These are phyloP conservation scores for Conus canariensis DNA, from an alignment of 2,888 invertebrate species.

Conservation along the genomic window DNA sequence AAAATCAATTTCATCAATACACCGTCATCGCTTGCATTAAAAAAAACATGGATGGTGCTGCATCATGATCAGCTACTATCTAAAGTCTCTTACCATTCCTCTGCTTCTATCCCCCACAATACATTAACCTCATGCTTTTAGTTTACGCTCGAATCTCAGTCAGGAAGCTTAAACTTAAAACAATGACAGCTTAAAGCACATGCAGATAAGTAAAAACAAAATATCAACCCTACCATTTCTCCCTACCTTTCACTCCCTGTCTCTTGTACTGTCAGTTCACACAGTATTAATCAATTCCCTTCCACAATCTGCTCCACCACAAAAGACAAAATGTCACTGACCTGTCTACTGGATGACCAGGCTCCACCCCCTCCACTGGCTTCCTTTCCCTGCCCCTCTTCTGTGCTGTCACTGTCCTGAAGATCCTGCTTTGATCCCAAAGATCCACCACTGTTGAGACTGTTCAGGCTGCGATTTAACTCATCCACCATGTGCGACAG, in stretches of 20 bases:
- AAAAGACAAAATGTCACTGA: neutral
- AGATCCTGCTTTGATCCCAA: conserved; percentile 47
- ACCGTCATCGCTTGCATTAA: too few species aligned
- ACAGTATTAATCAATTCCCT: neutral
- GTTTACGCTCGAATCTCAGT: too few species aligned
- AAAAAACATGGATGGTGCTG: too few species aligned
- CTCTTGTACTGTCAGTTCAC: too few species aligned
- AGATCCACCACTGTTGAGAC: conserved; percentile 67
- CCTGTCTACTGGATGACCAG: conserved; percentile 29
- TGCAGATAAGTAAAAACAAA: too few species aligned
- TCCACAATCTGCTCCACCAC: neutral
- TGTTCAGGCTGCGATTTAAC: conserved; percentile 68
- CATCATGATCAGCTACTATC: too few species aligned
- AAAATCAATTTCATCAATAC: neutral
- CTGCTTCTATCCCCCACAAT: too few species aligned
- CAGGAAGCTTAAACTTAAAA: too few species aligned
- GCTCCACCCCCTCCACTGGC: conserved; percentile 29
- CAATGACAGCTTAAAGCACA: too few species aligned
- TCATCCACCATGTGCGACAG: conserved; percentile 72
- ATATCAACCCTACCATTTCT: too few species aligned
- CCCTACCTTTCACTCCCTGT: neutral
- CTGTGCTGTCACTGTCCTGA: neutral
- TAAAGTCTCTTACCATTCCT: too few species aligned
- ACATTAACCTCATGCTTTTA: too few species aligned
- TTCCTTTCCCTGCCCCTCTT: conserved; percentile 19